A percentile compares a stretch with the other conserved stretches of the same genome.
phyloP scores from a whole-genome alignment of 2,888 invertebrate genomes.

The Phengaris arion region DNA sequence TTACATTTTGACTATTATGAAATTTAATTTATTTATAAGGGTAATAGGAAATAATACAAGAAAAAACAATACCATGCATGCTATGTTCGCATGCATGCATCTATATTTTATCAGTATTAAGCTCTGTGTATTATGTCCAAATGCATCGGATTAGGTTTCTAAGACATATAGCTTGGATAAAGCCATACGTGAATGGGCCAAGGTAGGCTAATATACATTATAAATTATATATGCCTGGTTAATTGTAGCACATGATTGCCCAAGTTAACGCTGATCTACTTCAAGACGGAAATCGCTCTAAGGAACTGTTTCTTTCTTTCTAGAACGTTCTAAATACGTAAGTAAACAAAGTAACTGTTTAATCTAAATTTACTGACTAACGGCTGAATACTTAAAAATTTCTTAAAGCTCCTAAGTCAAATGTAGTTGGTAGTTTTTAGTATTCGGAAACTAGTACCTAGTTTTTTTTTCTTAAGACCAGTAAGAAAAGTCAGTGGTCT shows the following conservation, averaged over 20 bases:
- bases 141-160: constrained; percentile 18
- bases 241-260: background rate
- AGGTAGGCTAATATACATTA: background rate
- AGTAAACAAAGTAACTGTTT: too few species aligned
- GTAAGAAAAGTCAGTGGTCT: too few species aligned
- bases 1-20: too few species aligned
- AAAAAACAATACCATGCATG: too few species aligned
- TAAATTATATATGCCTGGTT: constrained; percentile 1
- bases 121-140: background rate
- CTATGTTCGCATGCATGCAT: background rate
- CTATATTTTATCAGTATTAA: background rate
- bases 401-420: background rate
- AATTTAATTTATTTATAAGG: too few species aligned
- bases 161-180: constrained; percentile 10
- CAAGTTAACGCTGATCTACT: background rate
- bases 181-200: background rate
- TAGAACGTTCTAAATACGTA: too few species aligned
- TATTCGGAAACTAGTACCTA: too few species aligned
- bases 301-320: too few species aligned
- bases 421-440: too few species aligned
- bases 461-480: too few species aligned
- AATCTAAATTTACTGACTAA: too few species aligned
- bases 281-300: background rate
- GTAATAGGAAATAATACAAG: too few species aligned
- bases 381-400: background rate